Base-by-base conservation (phyloP, 64 coral and sea anemone genomes). In the Dendronephthya gigantea region DNA sequence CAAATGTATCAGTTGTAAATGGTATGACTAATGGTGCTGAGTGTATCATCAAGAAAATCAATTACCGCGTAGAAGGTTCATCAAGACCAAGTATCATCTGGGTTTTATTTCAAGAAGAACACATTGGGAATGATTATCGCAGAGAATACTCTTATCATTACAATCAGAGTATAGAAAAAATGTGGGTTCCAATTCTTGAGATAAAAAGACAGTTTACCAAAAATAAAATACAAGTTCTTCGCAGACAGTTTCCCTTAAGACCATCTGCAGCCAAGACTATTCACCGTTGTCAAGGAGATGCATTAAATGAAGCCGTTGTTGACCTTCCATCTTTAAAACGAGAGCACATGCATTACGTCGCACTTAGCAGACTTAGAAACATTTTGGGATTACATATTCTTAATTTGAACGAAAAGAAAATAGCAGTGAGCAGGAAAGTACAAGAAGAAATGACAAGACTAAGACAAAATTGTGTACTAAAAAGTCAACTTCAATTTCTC, bases 321-420 rank as follows among this genome's bases (percentile, higher is more conserved):
- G 88, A 89, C 50, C 75, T 89, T 23, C 88, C 88, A 37, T 85
- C 82, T 33, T 76, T 41, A 10, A 90, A 31, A 32, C 84, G 41
- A 45, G 41, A 45, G 11, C 41, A 45, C 11, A 45, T 45, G 41
- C 41, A 45, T 11, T 45, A 45, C 11, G 41, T 45, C 11, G 41
- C 41, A 45, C 41, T 45, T 45, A 45, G 41, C 41, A 45, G 41
- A 45, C 41, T 45, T 6, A 45, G 41, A 45, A 45, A 11, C 41
- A 45, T 45, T 11, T 45, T 11, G 41, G 41, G 82, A 90, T 49
- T 90, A 81, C 83, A 90, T 48, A 90, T 85, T 72, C 62, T 85
- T 19, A 90, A 90, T 31, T 81, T 90, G 39, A 84, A 90, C 79
- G 88, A 68, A 84, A 83, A 84, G 36, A 90, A 90, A 85, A 90